These are phyloP conservation scores for Peromyscus nudipes DNA, from an alignment of 2,797 vertebrate genomes.

Conservation along the genomic window DNA sequence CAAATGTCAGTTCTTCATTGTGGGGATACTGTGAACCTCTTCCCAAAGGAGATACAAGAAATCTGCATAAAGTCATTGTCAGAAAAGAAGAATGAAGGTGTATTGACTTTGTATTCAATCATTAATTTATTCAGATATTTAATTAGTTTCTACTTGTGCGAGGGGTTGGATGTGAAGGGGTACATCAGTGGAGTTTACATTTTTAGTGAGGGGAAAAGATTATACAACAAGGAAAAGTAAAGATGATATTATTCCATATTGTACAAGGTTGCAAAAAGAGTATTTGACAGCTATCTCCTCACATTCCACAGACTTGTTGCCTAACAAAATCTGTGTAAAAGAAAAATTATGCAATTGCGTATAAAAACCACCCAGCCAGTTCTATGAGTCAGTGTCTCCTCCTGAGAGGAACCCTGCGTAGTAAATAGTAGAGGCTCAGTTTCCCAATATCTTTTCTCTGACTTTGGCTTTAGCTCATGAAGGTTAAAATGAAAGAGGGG, in stretches of 20 bases:
- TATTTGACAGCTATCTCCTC: conserved; percentile 19
- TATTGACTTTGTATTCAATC: not conserved
- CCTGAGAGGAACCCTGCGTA: not conserved
- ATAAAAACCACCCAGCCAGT: not conserved
- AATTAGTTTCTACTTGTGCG: not conserved
- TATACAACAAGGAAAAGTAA: not conserved
- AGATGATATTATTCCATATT: not conserved
- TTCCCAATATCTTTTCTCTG: not conserved
- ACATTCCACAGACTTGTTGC: not conserved
- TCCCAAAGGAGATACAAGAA: not conserved
- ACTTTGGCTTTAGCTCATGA: not conserved
- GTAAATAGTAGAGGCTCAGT: not conserved
- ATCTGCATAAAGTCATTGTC: not conserved
- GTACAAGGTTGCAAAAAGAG: conserved; percentile 23
- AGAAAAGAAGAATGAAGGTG: not conserved
- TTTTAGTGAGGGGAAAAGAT: not conserved
- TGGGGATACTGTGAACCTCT: not conserved
- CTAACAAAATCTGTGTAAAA: conserved; percentile 33
- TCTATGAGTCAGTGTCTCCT: conserved; percentile 35
- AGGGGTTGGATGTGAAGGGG: not conserved
- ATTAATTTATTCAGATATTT: not conserved
- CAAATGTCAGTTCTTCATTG: not conserved
- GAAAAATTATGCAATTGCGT: conserved; percentile 28
- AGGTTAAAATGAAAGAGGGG: not conserved
- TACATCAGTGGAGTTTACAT: not conserved